Evolutionary conservation across 1,140 invertebrate genomes (phyloP).

Genomic region (Papilio dardanus): DNA sequence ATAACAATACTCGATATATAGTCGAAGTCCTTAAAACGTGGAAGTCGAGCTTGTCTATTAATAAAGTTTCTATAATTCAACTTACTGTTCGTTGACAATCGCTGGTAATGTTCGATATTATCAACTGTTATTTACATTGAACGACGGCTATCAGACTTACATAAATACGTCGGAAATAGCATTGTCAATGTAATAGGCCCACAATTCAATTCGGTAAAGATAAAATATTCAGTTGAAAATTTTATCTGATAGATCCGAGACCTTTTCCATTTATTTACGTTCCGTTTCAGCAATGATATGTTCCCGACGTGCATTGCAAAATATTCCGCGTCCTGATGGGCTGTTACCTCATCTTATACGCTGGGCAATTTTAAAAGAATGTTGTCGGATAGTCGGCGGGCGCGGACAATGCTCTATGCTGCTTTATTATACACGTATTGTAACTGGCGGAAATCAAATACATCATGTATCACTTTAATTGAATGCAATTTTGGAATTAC

Average conservation of each 20-base stretch:
- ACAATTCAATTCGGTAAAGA: slow-evolving; percentile 10
- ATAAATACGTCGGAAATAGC: slow-evolving; percentile 8
- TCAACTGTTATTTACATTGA: slow-evolving; percentile 6
- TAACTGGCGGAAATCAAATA: slow-evolving; percentile 14
- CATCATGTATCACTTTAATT: slow-evolving; percentile 9
- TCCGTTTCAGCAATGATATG: slow-evolving; percentile 34
- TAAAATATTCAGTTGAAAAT: slow-evolving; percentile 21
- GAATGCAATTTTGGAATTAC: slow-evolving; percentile 5
- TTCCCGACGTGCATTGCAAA: slow-evolving; percentile 53
- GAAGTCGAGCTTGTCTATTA: not conserved
- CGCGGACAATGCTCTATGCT: slow-evolving; percentile 39
- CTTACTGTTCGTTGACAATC: not conserved
- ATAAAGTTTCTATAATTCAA: not conserved
- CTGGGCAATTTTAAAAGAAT: slow-evolving; percentile 63
- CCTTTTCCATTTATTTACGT: slow-evolving; percentile 26
- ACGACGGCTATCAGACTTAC: not conserved
- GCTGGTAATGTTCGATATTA: slow-evolving; percentile 8
- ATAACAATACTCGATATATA: not conserved
- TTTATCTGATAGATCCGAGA: slow-evolving; percentile 13
- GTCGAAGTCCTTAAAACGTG: not conserved
- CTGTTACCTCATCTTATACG: slow-evolving; percentile 52
- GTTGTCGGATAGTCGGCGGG: slow-evolving; percentile 42
- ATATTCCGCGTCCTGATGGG: slow-evolving; percentile 61
- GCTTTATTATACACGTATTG: slow-evolving; percentile 36
- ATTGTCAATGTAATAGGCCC: slow-evolving; percentile 28